Conservation (phyloP, 1,140 invertebrate species). For the Lucilia sericata region DNA sequence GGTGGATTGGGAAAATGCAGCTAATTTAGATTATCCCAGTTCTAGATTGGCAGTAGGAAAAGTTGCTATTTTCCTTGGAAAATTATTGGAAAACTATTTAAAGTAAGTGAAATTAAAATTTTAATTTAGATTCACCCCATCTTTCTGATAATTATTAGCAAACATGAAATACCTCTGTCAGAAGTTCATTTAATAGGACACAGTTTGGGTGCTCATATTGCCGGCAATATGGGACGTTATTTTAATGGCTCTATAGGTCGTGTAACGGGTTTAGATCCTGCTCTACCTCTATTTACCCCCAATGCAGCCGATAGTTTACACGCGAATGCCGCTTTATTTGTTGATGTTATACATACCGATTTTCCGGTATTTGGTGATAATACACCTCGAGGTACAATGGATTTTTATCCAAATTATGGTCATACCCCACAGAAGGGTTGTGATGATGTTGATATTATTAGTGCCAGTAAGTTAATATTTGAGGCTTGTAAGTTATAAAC, state of each 20-base stretch:
- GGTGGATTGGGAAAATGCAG: conserved; percentile 61
- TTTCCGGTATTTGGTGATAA: conserved; percentile 72
- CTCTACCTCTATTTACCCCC: conserved; percentile 72
- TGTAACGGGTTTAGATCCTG: conserved; percentile 74
- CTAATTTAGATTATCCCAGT: conserved; percentile 57
- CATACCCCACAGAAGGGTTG: conserved; percentile 76
- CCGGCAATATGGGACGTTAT: conserved; percentile 71
- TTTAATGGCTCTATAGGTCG: conserved; percentile 68
- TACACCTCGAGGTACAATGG: conserved; percentile 71
- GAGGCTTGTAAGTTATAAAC: conserved; percentile 58
- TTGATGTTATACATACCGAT: conserved; percentile 73
- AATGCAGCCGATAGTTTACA: conserved; percentile 67
- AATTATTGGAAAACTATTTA: conserved; percentile 55
- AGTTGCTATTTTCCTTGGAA: conserved; percentile 51
- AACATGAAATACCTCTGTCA: conserved; percentile 58
- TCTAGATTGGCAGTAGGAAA: conserved; percentile 53
- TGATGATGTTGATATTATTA: conserved; percentile 58
- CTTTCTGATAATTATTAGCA: too few relatives aligned
- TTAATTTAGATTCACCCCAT: too few relatives aligned
- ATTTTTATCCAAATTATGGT: conserved; percentile 76
- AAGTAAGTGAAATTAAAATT: too few relatives aligned
- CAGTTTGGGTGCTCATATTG: conserved; percentile 73
- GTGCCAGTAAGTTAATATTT: conserved; percentile 61
- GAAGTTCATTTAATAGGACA: conserved; percentile 72
- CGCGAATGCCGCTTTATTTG: conserved; percentile 69